Base-by-base conservation (phyloP, 1,140 invertebrate genomes). In the Drosophila dunni region DNA sequence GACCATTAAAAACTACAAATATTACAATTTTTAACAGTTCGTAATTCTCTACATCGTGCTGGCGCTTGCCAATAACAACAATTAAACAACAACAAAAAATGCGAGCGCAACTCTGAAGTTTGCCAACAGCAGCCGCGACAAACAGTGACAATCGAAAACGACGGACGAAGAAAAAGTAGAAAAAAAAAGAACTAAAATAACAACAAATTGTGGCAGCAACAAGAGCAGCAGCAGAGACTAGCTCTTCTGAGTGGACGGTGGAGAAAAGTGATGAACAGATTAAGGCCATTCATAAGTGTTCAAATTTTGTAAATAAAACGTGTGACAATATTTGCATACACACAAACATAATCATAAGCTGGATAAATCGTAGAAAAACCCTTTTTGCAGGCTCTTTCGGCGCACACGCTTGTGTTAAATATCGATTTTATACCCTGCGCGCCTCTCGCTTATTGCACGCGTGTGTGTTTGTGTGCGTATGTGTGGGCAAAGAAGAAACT, bases 371-470 rank as follows among this genome's bases (percentile, higher is more conserved):
- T 46, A 57, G 4, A 29, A 29, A 34, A 57, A 66, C 42, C 51
- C 0, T 20, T 73, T 61, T 60, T n/a, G 15, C n/a, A 46, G 46
- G 20, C 33, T 48, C 24, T 36, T 50, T 29, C 45, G 70, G 70
- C 38, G 24, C 17, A 46, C 33, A 61, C 63, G 54, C 46, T 67
- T 50, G 54, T 51, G 48, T 60, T 68, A 48, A 69, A 62, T 74
- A 74, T 74, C 57, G 71, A 74, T 74, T 74, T 74, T 74, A 42
- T 57, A 50, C 64, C 56, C 70, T 56, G 56, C 70, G 65, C 56
- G 70, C 56, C 65, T 73, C 70, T 68, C 29, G 56, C 24, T 60
- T n/a, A 34, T 42, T 64, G 40, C 33, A n/a, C 15, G 10, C 10
- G 33, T 46, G 6, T 60, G 17, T 64, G 13, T 46, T 9, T 60